A percentile compares a stretch with the other conserved stretches of the same genome.
Conservation (phyloP, 1,140 invertebrate species). For the Contarinia nasturtii region DNA sequence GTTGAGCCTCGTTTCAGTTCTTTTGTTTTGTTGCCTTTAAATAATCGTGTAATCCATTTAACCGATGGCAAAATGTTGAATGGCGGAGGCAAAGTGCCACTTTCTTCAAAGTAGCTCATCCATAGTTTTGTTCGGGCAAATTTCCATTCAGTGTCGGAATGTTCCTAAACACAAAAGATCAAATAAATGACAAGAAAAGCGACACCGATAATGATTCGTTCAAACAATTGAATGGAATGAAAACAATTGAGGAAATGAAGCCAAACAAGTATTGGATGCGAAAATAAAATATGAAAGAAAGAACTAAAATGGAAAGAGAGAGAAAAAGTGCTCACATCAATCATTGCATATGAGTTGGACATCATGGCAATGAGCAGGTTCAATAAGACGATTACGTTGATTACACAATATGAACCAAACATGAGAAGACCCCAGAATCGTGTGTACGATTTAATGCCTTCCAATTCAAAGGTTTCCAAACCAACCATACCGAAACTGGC, state of each 20-base stretch:
- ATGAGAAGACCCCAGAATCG: conserved; percentile 63
- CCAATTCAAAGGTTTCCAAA: conserved; percentile 56
- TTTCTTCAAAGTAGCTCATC: conserved; percentile 83
- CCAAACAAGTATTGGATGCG: background rate
- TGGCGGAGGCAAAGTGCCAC: conserved; percentile 60
- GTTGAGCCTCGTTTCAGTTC: conserved; percentile 44
- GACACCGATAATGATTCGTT: background rate
- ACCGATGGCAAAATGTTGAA: conserved; percentile 67
- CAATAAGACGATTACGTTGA: conserved; percentile 68
- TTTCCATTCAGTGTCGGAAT: conserved; percentile 79
- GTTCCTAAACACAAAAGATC: conserved; percentile 33
- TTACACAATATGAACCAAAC: conserved; percentile 65
- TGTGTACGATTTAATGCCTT: conserved; percentile 57
- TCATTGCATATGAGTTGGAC: conserved; percentile 72
- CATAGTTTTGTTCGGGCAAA: conserved; percentile 73
- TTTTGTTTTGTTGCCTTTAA: conserved; percentile 43
- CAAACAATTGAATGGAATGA: background rate
- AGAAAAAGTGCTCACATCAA: conserved; percentile 27
- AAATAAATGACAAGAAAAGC: background rate
- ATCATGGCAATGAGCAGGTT: conserved; percentile 83
- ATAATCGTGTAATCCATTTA: conserved; percentile 44
- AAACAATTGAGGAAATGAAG: background rate
- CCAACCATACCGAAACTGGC: conserved; percentile 72
- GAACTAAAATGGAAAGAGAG: too few relatives aligned
- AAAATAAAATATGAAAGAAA: too few relatives aligned